Evolutionary conservation across 2,797 vertebrate genomes (phyloP).

Genomic region (Netta rufina): DNA sequence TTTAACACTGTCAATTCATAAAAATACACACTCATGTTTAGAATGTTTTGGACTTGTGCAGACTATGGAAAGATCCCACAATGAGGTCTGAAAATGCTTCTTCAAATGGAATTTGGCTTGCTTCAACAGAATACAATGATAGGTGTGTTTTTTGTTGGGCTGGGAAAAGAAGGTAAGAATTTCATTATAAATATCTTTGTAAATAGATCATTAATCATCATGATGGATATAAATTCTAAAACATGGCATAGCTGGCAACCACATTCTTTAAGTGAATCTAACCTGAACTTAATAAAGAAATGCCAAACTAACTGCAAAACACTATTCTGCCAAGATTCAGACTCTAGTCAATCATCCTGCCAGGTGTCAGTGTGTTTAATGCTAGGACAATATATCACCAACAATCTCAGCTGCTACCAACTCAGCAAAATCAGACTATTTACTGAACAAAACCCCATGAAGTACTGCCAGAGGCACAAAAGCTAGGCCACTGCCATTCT

Average conservation of each 20-base stretch:
- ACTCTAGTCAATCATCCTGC: constrained; percentile 59
- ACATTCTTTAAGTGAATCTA: constrained; percentile 65
- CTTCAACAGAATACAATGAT: constrained; percentile 25
- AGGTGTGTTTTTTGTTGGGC: constrained; percentile 44
- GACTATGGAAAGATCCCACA: not conserved
- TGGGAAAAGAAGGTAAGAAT: constrained; percentile 52
- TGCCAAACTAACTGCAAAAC: constrained; percentile 53
- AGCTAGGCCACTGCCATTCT: not conserved
- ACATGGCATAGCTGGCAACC: constrained; percentile 41
- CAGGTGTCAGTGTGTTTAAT: constrained; percentile 46
- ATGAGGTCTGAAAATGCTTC: constrained; percentile 3
- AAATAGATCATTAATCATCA: constrained; percentile 64
- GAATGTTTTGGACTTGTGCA: not conserved
- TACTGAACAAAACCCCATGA: constrained; percentile 30
- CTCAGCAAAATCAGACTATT: constrained; percentile 45
- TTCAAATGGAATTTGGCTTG: constrained; percentile 19
- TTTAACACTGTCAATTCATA: not conserved
- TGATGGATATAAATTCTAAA: constrained; percentile 40
- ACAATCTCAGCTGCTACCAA: constrained; percentile 42
- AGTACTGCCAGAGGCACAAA: not conserved
- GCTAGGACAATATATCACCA: constrained; percentile 56
- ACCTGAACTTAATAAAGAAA: constrained; percentile 69
- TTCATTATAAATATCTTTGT: constrained; percentile 60
- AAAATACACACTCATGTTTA: not conserved
- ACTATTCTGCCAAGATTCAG: constrained; percentile 42